phyloP scores from a whole-genome alignment of 2,797 vertebrate genomes.

The Pangasius djambal region DNA sequence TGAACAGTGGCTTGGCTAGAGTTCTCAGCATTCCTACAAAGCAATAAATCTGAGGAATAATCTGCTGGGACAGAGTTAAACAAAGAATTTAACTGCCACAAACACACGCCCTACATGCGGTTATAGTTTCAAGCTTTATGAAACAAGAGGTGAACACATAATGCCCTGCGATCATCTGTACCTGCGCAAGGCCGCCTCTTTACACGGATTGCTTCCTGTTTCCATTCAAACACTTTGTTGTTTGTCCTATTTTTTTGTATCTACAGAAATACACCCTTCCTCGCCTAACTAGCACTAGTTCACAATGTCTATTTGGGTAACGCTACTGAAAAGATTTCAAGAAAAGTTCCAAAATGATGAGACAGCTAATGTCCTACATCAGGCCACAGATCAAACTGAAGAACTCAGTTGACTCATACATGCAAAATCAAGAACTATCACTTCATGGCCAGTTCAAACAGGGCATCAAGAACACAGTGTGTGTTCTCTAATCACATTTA shows the following conservation, averaged over 20 bases:
- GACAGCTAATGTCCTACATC: not conserved
- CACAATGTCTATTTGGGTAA: not conserved
- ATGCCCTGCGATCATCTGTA: not conserved
- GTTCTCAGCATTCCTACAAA: constrained; percentile 47
- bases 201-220: not conserved
- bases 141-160: not conserved
- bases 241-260: too few relatives aligned
- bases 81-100: constrained; percentile 34
- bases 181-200: not conserved
- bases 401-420: not conserved
- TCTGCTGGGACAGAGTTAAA: constrained; percentile 40
- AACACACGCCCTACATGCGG: constrained; percentile 12
- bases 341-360: not conserved
- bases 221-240: not conserved
- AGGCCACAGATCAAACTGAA: not conserved
- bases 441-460: not conserved
- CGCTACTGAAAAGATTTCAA: not conserved
- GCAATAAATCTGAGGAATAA: constrained; percentile 46
- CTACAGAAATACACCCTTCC: not conserved
- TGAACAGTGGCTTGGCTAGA: constrained; percentile 25
- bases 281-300: not conserved
- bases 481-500: not conserved
- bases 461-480: not conserved
- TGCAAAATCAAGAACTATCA: not conserved
- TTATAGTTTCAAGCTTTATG: not conserved